A percentile compares a stretch with the other conserved stretches of the same genome.
Evolutionary conservation across 2,797 vertebrate species (phyloP).

Genomic region (Serranus cabrilla): DNA sequence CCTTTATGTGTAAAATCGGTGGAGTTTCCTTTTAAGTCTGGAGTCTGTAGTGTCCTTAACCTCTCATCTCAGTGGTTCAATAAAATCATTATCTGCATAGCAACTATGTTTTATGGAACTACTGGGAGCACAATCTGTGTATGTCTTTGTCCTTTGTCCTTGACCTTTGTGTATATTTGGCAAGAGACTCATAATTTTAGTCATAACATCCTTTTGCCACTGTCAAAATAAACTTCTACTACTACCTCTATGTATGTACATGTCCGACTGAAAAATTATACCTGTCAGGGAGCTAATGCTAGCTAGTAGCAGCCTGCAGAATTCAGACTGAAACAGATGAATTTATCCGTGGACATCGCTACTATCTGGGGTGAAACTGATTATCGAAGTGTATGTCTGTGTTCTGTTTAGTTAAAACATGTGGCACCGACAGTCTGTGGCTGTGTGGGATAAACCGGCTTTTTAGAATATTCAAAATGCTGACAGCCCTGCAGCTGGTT

Average conservation of each 20-base stretch:
- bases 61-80: no score
- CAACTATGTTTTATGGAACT: neutral
- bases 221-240: no score
- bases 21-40: no score
- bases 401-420: neutral
- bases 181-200: neutral
- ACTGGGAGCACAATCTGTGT: neutral
- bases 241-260: no score
- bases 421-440: neutral
- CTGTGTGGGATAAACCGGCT: neutral
- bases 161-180: neutral
- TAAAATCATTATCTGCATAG: no score
- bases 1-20: neutral
- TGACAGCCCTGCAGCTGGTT: neutral
- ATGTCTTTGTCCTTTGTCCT: neutral
- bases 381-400: neutral
- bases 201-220: no score
- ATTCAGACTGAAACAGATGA: neutral
- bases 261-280: no score
- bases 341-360: no score
- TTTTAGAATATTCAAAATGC: neutral
- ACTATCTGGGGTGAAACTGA: no score
- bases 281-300: no score
- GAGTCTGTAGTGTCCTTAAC: no score
- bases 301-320: neutral